A percentile compares a stretch with the other conserved stretches of the same genome.
phyloP scores from a whole-genome alignment of 2,888 invertebrate species.

The Lycocerus yunnanus region DNA sequence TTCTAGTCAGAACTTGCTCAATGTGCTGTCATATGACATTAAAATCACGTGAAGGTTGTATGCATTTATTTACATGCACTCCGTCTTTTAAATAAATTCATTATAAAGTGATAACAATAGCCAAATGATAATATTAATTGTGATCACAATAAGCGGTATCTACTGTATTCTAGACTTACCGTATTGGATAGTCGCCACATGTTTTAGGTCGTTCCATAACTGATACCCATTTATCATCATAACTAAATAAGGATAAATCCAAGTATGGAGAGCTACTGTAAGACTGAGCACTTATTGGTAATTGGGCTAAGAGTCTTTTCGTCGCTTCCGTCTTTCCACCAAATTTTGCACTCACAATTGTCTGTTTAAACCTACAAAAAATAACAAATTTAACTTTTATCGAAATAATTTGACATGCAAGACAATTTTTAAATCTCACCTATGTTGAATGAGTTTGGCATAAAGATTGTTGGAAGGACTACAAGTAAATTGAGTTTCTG shows the following conservation, averaged over 20 bases:
- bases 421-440: constrained; percentile 37
- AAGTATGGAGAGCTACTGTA: constrained; percentile 92
- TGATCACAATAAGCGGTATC: too few relatives aligned
- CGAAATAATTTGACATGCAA: neutral
- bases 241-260: constrained; percentile 88
- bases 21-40: too few relatives aligned
- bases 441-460: constrained; percentile 69
- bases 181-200: constrained; percentile 89
- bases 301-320: constrained; percentile 83
- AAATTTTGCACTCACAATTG: constrained; percentile 85
- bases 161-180: constrained; percentile 67
- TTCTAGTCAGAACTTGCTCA: too few relatives aligned
- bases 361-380: constrained; percentile 76
- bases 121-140: too few relatives aligned
- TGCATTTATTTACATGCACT: too few relatives aligned
- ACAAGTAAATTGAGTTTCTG: constrained; percentile 85
- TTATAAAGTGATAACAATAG: too few relatives aligned
- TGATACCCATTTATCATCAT: constrained; percentile 95
- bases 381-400: neutral
- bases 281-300: constrained; percentile 94
- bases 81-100: too few relatives aligned
- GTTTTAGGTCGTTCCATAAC: constrained; percentile 94
- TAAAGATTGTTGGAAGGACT: constrained; percentile 89
- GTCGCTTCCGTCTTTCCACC: constrained; percentile 91
- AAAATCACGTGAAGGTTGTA: too few relatives aligned